Evolutionary conservation across 1,140 invertebrate genomes (phyloP).

Genomic region (Eumeta japonica): DNA sequence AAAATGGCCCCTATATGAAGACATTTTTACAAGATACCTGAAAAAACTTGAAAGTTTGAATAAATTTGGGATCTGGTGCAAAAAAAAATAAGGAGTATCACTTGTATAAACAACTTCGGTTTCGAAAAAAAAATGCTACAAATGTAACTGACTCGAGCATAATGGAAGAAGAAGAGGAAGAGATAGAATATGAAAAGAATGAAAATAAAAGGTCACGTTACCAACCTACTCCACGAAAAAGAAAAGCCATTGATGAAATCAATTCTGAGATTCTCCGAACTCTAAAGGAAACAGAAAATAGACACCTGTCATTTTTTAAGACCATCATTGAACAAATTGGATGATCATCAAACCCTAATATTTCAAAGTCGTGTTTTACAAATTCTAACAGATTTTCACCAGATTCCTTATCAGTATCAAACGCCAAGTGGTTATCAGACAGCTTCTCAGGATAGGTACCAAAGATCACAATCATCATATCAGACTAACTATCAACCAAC

Average conservation of each 20-base stretch:
- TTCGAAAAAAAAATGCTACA: slow-evolving; percentile 12
- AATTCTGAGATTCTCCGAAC: slow-evolving; percentile 7
- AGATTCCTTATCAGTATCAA: too few species aligned
- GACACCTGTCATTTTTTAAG: slow-evolving; percentile 6
- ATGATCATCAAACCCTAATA: slow-evolving; percentile 4
- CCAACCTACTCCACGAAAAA: slow-evolving; percentile 12
- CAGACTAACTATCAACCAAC: slow-evolving; percentile 5
- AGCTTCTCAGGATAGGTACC: slow-evolving; percentile 6
- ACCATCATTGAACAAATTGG: slow-evolving; percentile 5
- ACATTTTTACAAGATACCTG: slow-evolving; percentile 5
- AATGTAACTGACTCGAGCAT: slow-evolving; percentile 12
- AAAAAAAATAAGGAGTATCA: slow-evolving; percentile 6
- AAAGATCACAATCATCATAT: slow-evolving; percentile 5
- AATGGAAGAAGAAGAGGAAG: too few species aligned
- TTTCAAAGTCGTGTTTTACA: slow-evolving; percentile 7
- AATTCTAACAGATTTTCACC: slow-evolving; percentile 5
- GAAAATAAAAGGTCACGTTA: too few species aligned
- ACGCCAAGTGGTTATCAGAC: slow-evolving; percentile 6
- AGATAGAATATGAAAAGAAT: too few species aligned
- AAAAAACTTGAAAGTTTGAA: too few species aligned
- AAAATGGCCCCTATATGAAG: slow-evolving; percentile 4
- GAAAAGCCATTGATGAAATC: slow-evolving; percentile 13
- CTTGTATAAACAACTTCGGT: slow-evolving; percentile 9
- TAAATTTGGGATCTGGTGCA: slow-evolving; percentile 6
- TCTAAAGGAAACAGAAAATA: slow-evolving; percentile 6